Conservation (phyloP, 2,797 vertebrate genomes). For the Sebastes diaconus region DNA sequence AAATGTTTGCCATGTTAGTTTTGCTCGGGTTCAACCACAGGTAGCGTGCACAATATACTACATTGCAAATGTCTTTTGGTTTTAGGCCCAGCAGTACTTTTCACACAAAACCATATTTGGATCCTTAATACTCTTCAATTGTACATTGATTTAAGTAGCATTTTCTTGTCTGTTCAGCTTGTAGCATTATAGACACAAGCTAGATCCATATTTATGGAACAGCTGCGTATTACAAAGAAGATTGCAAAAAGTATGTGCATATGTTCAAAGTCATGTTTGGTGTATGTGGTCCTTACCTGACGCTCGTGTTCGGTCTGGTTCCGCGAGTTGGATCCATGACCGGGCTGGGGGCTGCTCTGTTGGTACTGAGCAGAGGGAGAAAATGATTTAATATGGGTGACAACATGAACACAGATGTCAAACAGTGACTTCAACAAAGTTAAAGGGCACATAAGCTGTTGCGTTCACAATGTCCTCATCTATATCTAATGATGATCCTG, state of each 20-base stretch:
- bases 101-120: neutral
- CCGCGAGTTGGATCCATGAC: slow-evolving; percentile 96
- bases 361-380: slow-evolving; percentile 83
- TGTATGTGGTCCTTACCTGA: slow-evolving; percentile 80
- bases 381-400: slow-evolving; percentile 8
- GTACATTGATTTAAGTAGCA: neutral
- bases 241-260: neutral
- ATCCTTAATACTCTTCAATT: neutral
- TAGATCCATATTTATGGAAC: neutral
- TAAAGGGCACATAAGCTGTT: neutral
- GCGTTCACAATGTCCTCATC: neutral
- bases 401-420: neutral
- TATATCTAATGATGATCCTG: neutral
- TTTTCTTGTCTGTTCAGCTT: neutral
- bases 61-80: neutral
- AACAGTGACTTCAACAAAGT: neutral
- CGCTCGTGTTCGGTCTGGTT: slow-evolving; percentile 92
- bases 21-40: neutral
- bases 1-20: neutral
- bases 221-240: neutral
- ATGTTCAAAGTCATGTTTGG: neutral
- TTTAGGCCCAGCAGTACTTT: neutral
- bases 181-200: too few species aligned
- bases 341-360: slow-evolving; percentile 95
- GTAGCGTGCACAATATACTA: neutral